Percentiles rank a stretch among this genome's conserved stretches.
Conservation (phyloP, 2,113 vertebrate species). For the Recurvirostra avosetta region DNA sequence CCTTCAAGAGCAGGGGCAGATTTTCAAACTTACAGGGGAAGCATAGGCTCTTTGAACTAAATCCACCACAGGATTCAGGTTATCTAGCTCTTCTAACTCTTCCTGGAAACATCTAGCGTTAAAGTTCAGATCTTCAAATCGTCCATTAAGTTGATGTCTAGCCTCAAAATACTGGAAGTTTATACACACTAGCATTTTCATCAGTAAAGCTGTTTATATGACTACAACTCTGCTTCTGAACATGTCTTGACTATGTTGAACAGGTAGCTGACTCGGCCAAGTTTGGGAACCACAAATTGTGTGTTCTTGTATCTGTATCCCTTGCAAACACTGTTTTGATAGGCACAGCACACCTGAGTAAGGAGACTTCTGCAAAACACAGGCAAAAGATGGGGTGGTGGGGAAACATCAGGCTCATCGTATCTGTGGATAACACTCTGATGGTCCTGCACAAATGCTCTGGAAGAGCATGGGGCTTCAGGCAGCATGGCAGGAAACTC, state of each 20-base stretch:
- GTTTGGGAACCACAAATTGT: neutral
- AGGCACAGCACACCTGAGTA: neutral
- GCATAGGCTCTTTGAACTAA: neutral
- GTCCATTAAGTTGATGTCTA: neutral
- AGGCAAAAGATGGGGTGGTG: neutral
- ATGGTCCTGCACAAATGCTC: neutral
- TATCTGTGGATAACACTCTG: neutral
- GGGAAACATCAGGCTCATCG: neutral
- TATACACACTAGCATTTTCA: neutral
- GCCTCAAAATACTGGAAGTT: neutral
- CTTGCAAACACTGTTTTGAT: neutral
- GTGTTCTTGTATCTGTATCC: neutral
- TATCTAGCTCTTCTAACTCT: neutral
- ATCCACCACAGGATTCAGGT: neutral
- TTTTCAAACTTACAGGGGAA: neutral
- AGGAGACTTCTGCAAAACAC: neutral
- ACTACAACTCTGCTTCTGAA: neutral
- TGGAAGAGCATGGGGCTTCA: neutral
- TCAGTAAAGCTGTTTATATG: neutral
- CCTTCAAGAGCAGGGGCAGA: neutral
- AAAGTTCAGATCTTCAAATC: neutral
- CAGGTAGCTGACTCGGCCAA: neutral
- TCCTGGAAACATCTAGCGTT: neutral
- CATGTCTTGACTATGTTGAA: neutral
- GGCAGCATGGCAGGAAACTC: neutral